These are phyloP conservation scores for Phrynocephalus versicolor DNA, from an alignment of 2,113 vertebrate genomes.

Conservation along the genomic window DNA sequence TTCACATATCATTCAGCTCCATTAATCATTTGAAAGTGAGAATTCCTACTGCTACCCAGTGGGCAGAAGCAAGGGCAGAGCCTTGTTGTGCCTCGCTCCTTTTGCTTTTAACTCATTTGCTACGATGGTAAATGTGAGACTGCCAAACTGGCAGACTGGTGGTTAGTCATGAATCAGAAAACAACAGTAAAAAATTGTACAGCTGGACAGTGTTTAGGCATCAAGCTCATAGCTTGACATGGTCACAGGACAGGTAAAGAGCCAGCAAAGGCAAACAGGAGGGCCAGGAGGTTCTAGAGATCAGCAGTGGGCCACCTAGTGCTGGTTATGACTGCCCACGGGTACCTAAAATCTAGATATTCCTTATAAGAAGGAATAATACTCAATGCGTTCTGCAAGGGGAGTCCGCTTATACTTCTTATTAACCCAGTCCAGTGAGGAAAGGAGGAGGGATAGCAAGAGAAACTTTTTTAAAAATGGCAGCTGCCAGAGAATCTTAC, in stretches of 20 bases:
- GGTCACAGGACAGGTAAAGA: background rate
- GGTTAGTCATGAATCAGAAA: too few species aligned
- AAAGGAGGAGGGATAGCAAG: too few species aligned
- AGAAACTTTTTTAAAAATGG: background rate
- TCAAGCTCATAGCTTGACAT: too few species aligned
- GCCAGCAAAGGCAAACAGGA: background rate
- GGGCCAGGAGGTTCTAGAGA: background rate
- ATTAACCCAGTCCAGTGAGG: background rate
- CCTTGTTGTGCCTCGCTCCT: background rate
- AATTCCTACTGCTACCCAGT: background rate
- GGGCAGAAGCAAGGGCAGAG: background rate
- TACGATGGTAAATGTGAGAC: background rate
- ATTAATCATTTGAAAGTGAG: too few species aligned
- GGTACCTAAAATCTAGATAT: background rate
- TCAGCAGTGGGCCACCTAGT: background rate
- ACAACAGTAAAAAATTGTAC: too few species aligned
- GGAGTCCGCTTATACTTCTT: background rate
- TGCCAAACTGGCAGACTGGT: too few species aligned
- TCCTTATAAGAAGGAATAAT: background rate
- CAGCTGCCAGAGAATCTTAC: constrained; percentile 52
- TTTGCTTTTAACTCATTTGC: background rate
- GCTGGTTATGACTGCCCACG: background rate
- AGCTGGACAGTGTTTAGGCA: too few species aligned
- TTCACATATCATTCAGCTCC: background rate
- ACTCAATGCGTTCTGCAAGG: background rate